phyloP scores from a whole-genome alignment of 2,113 vertebrate genomes.

The Dermatemys mawii region DNA sequence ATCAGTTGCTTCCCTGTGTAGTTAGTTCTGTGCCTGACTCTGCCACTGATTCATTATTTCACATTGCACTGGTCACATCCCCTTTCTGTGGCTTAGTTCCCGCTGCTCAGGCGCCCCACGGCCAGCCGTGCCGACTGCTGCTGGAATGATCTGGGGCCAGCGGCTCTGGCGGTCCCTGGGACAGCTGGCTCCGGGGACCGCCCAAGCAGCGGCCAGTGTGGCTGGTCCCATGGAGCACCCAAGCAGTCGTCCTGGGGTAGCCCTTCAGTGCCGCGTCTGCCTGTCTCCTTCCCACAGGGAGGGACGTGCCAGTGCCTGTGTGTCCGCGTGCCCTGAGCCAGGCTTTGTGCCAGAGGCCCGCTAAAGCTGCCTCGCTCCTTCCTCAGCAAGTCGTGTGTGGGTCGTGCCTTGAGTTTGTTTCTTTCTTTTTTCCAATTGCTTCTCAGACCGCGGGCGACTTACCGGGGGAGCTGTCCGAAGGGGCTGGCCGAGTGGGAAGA shows the following conservation, averaged over 20 bases:
- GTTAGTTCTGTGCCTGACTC: background rate
- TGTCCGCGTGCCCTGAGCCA: background rate
- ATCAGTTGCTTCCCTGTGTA: slow-evolving; percentile 16
- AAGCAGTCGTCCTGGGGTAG: too few species aligned
- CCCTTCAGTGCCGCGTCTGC: too few species aligned
- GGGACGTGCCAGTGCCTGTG: background rate
- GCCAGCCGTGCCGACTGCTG: too few species aligned
- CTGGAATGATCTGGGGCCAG: too few species aligned
- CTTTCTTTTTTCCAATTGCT: background rate
- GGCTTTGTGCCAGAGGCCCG: background rate
- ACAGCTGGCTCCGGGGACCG: too few species aligned
- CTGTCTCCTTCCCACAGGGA: background rate
- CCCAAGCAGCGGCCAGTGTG: too few species aligned
- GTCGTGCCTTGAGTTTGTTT: accelerated
- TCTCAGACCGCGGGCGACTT: accelerated
- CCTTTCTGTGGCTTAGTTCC: slow-evolving; percentile 26
- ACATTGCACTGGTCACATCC: accelerated
- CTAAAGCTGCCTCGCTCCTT: background rate
- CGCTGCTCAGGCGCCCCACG: accelerated
- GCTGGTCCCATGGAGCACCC: too few species aligned
- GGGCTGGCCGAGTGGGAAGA: background rate
- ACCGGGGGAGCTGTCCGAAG: background rate
- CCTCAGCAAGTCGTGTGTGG: accelerated
- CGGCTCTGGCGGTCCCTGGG: too few species aligned
- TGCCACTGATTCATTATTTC: slow-evolving; percentile 21